phyloP scores from a whole-genome alignment of 2,888 invertebrate genomes.

The Vandiemenella viatica region DNA sequence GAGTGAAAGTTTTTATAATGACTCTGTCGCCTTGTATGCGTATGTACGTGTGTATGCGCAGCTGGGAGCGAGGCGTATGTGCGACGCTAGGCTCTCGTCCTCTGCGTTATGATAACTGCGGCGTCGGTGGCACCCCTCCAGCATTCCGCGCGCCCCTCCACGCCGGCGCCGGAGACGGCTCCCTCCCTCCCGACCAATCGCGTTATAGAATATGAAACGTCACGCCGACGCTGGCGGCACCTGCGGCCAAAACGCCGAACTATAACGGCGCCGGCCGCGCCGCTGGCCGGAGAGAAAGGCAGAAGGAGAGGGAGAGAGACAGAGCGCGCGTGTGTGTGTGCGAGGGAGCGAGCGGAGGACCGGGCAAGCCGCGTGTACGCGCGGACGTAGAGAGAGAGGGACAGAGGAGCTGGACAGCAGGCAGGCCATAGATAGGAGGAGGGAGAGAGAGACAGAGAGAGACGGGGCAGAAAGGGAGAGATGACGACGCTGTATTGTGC shows the following conservation, averaged over 20 bases:
- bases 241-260: slow-evolving; percentile 10
- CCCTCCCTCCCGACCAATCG: background rate
- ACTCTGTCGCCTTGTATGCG: background rate
- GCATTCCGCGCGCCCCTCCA: too few species aligned
- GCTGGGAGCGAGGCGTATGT: too few species aligned
- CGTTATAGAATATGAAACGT: background rate
- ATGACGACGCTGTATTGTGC: background rate
- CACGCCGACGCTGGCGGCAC: slow-evolving; percentile 9
- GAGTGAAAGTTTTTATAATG: background rate
- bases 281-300: background rate
- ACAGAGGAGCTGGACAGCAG: too few species aligned
- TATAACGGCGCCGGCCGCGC: background rate
- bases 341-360: too few species aligned
- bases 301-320: too few species aligned
- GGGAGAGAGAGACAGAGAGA: too few species aligned
- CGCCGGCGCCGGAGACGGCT: background rate
- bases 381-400: too few species aligned
- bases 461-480: background rate
- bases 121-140: background rate
- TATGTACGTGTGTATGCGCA: background rate
- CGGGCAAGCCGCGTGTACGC: too few species aligned
- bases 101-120: background rate
- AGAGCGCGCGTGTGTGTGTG: too few species aligned
- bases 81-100: too few species aligned
- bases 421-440: too few species aligned